Conservation (phyloP, 1,140 invertebrate genomes). For the Bombus sylvicola region DNA sequence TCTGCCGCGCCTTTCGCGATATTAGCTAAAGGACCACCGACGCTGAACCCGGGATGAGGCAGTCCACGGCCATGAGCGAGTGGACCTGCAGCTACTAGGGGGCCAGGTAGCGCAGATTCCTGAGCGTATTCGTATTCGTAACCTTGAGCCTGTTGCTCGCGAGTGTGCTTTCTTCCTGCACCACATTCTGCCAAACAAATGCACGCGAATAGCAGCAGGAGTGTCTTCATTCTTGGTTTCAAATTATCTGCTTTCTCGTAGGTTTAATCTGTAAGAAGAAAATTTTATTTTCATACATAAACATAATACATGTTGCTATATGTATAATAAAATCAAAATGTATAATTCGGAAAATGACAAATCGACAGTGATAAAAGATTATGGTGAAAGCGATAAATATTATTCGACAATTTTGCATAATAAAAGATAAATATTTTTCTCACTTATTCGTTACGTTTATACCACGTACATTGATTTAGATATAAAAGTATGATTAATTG, state of each 20-base stretch:
- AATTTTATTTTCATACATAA: not conserved
- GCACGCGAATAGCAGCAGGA: slow-evolving; percentile 46
- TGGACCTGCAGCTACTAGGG: not conserved
- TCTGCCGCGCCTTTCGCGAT: slow-evolving; percentile 84
- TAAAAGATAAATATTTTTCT: no score
- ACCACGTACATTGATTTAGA: no score
- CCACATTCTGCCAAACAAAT: slow-evolving; percentile 38
- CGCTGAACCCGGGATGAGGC: slow-evolving; percentile 72
- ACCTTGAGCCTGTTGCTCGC: slow-evolving; percentile 31
- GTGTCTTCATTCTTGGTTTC: slow-evolving; percentile 43
- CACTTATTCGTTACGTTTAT: no score
- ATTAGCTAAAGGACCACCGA: slow-evolving; percentile 75
- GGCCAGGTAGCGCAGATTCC: not conserved
- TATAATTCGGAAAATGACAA: no score
- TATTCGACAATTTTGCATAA: no score
- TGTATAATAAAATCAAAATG: no score
- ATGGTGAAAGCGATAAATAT: no score
- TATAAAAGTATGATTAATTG: no score
- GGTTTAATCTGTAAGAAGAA: slow-evolving; percentile 22
- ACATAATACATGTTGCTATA: not conserved
- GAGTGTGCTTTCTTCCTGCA: slow-evolving; percentile 57
- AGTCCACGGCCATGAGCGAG: not conserved
- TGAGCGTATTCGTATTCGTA: slow-evolving; percentile 63
- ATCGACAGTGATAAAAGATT: no score
- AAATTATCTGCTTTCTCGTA: not conserved